phyloP scores from a whole-genome alignment of 2,888 invertebrate genomes.

The Drosophila leonis region DNA sequence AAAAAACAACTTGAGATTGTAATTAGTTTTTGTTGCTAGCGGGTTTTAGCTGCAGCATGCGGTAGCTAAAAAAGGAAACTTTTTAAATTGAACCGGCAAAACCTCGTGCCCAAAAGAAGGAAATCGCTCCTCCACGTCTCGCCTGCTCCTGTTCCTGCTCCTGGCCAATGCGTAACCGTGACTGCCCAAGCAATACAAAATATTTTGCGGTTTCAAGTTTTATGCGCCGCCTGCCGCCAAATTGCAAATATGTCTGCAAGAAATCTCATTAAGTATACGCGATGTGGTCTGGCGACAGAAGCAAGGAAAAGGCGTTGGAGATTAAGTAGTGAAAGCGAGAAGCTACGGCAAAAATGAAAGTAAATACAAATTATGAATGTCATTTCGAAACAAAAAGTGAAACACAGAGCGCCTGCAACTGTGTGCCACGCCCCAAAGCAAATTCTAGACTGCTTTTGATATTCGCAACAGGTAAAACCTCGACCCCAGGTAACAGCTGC shows the following conservation, averaged over 20 bases:
- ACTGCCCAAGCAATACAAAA: slow-evolving; percentile 52
- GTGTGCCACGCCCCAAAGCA: slow-evolving; percentile 18
- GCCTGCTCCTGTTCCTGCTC: background rate
- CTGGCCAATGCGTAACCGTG: background rate
- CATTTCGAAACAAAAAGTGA: slow-evolving; percentile 44
- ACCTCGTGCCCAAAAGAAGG: background rate
- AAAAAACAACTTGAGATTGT: slow-evolving; percentile 79
- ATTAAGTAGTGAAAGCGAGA: slow-evolving; percentile 27
- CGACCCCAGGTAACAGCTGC: slow-evolving; percentile 16
- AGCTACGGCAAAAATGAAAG: slow-evolving; percentile 46
- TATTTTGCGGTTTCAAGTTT: slow-evolving; percentile 69
- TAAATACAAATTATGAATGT: slow-evolving; percentile 78
- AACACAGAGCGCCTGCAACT: slow-evolving; percentile 15
- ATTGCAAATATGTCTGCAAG: slow-evolving; percentile 77
- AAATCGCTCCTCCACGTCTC: background rate
- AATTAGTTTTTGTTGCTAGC: slow-evolving; percentile 83
- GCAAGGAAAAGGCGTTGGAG: background rate
- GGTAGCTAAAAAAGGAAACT: slow-evolving; percentile 57
- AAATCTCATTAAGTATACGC: slow-evolving; percentile 80
- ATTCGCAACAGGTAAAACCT: slow-evolving; percentile 64
- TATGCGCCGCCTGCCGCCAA: slow-evolving; percentile 55
- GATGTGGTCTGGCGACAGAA: slow-evolving; percentile 48
- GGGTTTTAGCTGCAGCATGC: slow-evolving; percentile 66
- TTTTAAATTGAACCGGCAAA: slow-evolving; percentile 76
- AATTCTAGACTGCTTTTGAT: background rate